phyloP scores from a whole-genome alignment of 2,113 vertebrate species.

The Poecilia latipinna region DNA sequence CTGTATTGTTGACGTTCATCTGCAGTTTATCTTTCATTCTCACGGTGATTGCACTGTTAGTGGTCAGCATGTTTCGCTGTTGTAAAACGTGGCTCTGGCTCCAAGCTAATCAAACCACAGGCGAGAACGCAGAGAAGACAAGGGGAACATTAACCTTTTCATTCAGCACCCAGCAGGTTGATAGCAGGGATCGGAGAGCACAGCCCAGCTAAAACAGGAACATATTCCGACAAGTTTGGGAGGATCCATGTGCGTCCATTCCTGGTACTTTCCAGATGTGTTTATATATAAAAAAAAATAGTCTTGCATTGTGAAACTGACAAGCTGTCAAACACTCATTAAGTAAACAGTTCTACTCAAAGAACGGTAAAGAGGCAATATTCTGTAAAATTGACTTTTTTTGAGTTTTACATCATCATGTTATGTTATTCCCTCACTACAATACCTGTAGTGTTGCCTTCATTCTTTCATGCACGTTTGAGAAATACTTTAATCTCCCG shows the following conservation, averaged over 20 bases:
- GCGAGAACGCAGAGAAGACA: slow-evolving; percentile 30
- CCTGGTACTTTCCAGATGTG: slow-evolving; percentile 14
- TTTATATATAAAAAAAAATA: neutral
- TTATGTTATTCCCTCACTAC: too few relatives aligned
- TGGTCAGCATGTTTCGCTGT: slow-evolving; percentile 19
- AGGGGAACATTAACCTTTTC: slow-evolving; percentile 26
- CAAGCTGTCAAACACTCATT: neutral
- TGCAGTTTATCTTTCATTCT: slow-evolving; percentile 16
- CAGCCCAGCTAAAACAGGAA: slow-evolving; percentile 14
- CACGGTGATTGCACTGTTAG: neutral
- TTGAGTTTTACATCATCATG: too few relatives aligned
- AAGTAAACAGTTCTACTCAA: slow-evolving; percentile 19
- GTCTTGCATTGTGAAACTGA: too few relatives aligned
- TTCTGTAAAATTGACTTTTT: too few relatives aligned
- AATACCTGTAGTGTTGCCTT: too few relatives aligned
- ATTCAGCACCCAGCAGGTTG: slow-evolving; percentile 41
- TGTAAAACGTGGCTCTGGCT: slow-evolving; percentile 8
- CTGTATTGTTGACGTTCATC: slow-evolving; percentile 38
- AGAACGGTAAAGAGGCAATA: neutral
- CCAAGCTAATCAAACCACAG: slow-evolving; percentile 33
- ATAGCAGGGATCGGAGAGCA: slow-evolving; percentile 40
- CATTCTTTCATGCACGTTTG: too few relatives aligned
- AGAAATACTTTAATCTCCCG: too few relatives aligned
- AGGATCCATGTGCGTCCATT: neutral
- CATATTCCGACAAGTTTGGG: neutral